Evolutionary conservation across 2,797 vertebrate species (phyloP).

Genomic region (Mustela erminea): DNA sequence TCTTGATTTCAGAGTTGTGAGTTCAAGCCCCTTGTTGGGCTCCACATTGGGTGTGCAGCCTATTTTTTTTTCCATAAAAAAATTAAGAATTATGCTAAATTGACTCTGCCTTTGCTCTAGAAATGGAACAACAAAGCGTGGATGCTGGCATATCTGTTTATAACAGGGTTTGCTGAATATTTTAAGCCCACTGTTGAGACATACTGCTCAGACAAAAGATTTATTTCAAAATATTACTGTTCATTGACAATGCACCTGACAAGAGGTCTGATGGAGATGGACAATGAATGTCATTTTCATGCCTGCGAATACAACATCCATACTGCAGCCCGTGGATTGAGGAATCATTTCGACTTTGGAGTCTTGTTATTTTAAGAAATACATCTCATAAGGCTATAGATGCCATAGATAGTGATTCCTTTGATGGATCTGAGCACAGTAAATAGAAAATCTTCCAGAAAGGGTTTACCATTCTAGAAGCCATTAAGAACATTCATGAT

Average conservation of each 20-base stretch:
- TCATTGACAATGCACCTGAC: background rate
- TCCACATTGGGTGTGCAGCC: background rate
- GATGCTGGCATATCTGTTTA: background rate
- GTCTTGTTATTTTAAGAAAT: background rate
- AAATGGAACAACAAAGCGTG: background rate
- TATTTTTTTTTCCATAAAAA: background rate
- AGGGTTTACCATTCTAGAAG: background rate
- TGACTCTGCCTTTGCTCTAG: background rate
- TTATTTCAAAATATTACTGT: background rate
- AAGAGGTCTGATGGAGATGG: background rate
- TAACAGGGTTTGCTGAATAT: background rate
- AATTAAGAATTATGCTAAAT: background rate
- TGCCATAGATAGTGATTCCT: background rate
- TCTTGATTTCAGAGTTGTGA: background rate
- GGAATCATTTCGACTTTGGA: background rate
- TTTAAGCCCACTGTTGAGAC: background rate
- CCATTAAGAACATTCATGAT: background rate
- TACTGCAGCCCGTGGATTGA: background rate
- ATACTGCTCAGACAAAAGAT: background rate
- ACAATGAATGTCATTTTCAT: background rate
- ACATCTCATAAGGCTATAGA: background rate
- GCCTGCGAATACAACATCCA: background rate
- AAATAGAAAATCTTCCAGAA: background rate
- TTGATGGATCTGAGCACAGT: background rate
- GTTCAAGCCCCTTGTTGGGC: background rate